Evolutionary conservation across 2,113 vertebrate genomes (phyloP), one percentile per base, ranked within the genome.

Genomic region (Tyto alba): DNA sequence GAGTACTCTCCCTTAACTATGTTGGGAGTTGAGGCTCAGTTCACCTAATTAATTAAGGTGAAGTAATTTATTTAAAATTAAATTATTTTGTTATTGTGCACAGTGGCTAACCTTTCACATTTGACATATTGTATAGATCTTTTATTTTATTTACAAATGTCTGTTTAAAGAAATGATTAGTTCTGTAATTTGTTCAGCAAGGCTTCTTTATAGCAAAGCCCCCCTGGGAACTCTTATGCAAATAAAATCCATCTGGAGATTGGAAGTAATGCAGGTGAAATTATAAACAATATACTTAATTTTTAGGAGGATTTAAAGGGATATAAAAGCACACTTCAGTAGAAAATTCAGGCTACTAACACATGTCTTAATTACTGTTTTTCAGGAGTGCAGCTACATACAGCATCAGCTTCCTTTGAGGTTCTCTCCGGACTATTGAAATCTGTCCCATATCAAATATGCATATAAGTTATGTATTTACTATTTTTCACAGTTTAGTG

Each of bases 231-330:
- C 80, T 62, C 50, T 71, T 91, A 86, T 85, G 77, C 80, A 96
- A 96, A 93, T 93, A 91, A 77, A 94, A 93, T 95, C 86, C 94
- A 91, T 80, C 73, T 95, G 85, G 63, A 76, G 47, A 85, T 50
- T 92, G 69, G 89, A 96, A 96, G 81, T 32, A 88, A 86, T 73
- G 30, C 48, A 88, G 85, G 77, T 95, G 40, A 96, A 93, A 88
- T 97, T 96, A 76, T 76, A 76, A 95, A 93, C 79, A 92, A 95
- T 77, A 74, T 45, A 78, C 48, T 78, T 90, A 93, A 55, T 82
- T 95, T 89, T 81, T 88, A 90, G 89, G 34, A 92, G 73, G 41
- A 84, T 86, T 95, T 59, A 71, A 43, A 80, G 36, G 79, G 40
- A 86, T 94, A 92, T 93, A 83, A 91, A 94, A 83, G 62, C 47